Conservation (phyloP, 92 coral and sea anemone genomes). For the Scolanthus callimorphus region DNA sequence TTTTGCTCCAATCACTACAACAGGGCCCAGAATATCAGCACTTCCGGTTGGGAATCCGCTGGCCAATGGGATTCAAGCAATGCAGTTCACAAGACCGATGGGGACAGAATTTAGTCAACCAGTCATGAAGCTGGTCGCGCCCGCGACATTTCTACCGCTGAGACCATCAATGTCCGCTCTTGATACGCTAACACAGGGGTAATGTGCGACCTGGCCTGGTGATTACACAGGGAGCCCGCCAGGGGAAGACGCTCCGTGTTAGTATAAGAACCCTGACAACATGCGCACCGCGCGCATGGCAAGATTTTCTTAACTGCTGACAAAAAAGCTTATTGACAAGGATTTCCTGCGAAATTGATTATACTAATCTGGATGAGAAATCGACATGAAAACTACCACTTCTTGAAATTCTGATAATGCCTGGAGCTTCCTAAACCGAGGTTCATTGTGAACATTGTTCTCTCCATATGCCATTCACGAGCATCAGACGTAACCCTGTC, state of each 20-base stretch:
- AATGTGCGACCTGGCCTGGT: conserved; percentile 2
- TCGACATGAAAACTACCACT: no score
- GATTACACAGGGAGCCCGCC: not conserved
- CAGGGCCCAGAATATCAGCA: conserved; percentile 78
- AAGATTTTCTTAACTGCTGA: not conserved
- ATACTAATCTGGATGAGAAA: no score
- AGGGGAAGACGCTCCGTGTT: not conserved
- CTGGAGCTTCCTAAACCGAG: no score
- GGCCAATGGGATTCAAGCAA: conserved; percentile 84
- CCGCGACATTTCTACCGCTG: conserved; percentile 93
- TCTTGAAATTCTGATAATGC: no score
- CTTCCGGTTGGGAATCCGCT: conserved; percentile 80
- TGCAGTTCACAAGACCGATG: conserved; percentile 94
- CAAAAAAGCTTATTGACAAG: not conserved
- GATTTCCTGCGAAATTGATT: no score
- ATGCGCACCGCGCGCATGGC: not conserved
- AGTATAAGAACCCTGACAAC: not conserved
- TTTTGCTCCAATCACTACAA: conserved; percentile 85
- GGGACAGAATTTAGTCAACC: conserved; percentile 88
- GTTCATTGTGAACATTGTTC: no score
- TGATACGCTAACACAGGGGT: conserved; percentile 80
- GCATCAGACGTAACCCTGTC: no score
- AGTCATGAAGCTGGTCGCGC: conserved; percentile 91
- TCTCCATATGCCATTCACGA: no score
- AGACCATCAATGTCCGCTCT: conserved; percentile 84